Base-by-base conservation (phyloP, 2,888 invertebrate genomes). In the Tuta absoluta region DNA sequence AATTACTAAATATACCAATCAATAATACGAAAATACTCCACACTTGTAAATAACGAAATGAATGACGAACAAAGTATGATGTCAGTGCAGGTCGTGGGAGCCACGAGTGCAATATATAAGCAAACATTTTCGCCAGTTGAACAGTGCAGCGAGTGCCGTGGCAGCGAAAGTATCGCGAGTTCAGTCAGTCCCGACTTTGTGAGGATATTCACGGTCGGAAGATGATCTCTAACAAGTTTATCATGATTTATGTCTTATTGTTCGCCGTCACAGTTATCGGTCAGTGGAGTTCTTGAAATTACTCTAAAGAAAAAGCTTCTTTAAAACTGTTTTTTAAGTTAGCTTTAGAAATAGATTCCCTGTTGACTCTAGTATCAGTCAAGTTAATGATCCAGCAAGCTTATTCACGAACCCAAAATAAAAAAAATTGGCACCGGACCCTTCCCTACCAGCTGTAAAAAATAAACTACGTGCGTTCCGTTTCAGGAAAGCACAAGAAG, bases 401-500 rank as follows among this genome's bases (percentile, higher is more conserved):
- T n/a, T n/a, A n/a, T n/a, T n/a, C n/a, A n/a, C n/a, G n/a, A n/a
- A n/a, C n/a, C n/a, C n/a, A n/a, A n/a, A n/a, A n/a, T n/a, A n/a
- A n/a, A n/a, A n/a, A n/a, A n/a, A n/a, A n/a, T n/a, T n/a, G n/a
- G n/a, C n/a, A n/a, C n/a, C n/a, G n/a, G n/a, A n/a, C n/a, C n/a
- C n/a, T n/a, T n/a, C n/a, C 33, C 33, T 33, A 28, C 28, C 5
- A 28, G 33, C 8, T 5, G 33, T 33, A 8, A 33, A 7, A n/a
- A 56, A 2, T 28, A 3, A 38, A 38, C 21, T 2, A 11, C 14
- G 21, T 38, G 2, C 10, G 1, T 8, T 33, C 14, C 24, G 0
- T 62, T 62, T 37, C 76, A 86, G 89, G 85, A 23, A 89, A 89
- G 69, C 87, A 87, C 74, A 90, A 89, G 76, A 91, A 90, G 69